Base-by-base conservation (phyloP, 2,888 invertebrate species). In the Lasioglossum figueresi region DNA sequence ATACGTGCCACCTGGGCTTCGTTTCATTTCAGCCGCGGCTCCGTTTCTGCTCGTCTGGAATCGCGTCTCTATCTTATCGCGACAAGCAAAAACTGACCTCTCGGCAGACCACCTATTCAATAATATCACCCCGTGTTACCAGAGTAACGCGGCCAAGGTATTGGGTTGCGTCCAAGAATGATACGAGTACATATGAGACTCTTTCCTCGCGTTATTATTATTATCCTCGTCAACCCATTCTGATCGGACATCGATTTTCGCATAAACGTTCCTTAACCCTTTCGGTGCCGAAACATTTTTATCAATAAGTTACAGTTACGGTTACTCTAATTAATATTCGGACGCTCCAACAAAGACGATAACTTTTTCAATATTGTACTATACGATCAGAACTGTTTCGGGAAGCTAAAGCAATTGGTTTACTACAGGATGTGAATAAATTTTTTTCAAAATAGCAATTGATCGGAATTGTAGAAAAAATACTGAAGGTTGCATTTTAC, bases 131-230 rank as follows among this genome's bases (percentile, higher is more conserved):
- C 56, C 34, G 59, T 27, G 45, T 56, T 66, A 16, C 48, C 23
- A 27, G 45, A 37, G 48, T 19, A 84, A 82, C 77, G 74, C 77
- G 83, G 77, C 71, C 83, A 82, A 84, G 83, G 83, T 48, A 59
- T 71, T 16, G 3, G 66, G 19, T 66, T 66, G 10, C 37, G 8
- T 66, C 34, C 66, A 37, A 37, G 66, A 66, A 34, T 34, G 66
- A 66, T 37, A 66, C 23, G 37, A 66, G 34, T 19, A 66, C 43
- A 43, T 23, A 66, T 1, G 66, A 66, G 23, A 66, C 34, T 10
- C 66, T 37, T 66, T 34, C 8, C 10, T 19, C 23, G 66, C 19
- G 19, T 40, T 10, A 37, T 63, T 19, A 34, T 66, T 23, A 34
- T 66, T 66, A 66, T 37, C 19, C 10, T 0, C 19, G 8, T 66